Base-by-base conservation (phyloP, 2,113 vertebrate species). In the Hiodon alosoides region DNA sequence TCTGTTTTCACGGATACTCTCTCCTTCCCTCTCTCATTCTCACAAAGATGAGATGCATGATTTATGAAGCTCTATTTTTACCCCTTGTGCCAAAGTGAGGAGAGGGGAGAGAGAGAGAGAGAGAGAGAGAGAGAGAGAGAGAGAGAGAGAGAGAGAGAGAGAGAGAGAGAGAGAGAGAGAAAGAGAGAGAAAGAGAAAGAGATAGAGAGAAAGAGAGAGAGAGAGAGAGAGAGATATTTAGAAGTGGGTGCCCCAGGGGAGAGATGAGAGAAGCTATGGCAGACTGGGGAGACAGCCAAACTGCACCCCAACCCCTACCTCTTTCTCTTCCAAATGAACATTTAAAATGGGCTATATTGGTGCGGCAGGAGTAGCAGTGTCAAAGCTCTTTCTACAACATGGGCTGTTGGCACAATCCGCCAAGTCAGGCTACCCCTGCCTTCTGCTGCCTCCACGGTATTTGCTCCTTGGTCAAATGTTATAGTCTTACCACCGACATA, bases 11-110 rank as follows among this genome's bases (percentile, higher is more conserved):
- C 31, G 31, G 31, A 2, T 31, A 31, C 71, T 59, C 58, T 16
- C 64, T 52, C 58, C 53, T 5, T 7, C 64, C 67, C 73, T 3
- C 52, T 16, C 8, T 67, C 14, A 10, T 54, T 74, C 84, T 83
- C 80, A 31, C 31, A 72, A 80, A 84, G 84, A 86, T 83, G 85
- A 82, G 83, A 89, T 91, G 86, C 89, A 91, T 91, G 90, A 91
- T 92, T 92, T 92, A 92, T 92, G 90, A 91, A 90, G 90, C 84
- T 87, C 91, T 92, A 91, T 92, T 92, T 91, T 92, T 92, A 91
- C 85, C 90, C 72, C 89, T 87, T 88, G 81, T 85, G 86, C 83
- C 89, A 68, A 47, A 59, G 58, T 73, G 70, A 66, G 68, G 51
- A 74, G 69, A 68, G 14, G 59, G 67, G 60, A 17, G 62, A 57